Conservation (phyloP, 2,888 invertebrate species). For the Cosmorhoe ocellata region DNA sequence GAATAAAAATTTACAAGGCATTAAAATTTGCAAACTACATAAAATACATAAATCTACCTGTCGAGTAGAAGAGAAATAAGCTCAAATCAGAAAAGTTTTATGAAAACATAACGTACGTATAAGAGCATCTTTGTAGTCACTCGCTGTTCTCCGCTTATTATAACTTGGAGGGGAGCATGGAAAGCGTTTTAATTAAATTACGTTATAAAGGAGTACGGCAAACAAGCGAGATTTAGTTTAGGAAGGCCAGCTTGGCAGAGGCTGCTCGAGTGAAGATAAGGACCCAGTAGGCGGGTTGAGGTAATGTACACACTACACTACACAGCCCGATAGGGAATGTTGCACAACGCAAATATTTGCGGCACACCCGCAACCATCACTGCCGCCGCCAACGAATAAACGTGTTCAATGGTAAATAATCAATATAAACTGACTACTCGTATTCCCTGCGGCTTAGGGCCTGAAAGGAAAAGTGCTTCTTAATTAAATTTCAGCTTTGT, state of each 20-base stretch:
- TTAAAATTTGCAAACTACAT: no score
- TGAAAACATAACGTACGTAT: constrained; percentile 27
- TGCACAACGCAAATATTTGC: constrained; percentile 68
- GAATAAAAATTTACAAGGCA: no score
- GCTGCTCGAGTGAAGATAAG: constrained; percentile 65
- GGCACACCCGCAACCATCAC: constrained; percentile 36
- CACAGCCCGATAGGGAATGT: constrained; percentile 59
- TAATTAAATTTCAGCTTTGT: no score
- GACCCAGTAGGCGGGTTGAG: constrained; percentile 53
- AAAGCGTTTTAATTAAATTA: constrained; percentile 64
- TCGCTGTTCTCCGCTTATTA: constrained; percentile 25
- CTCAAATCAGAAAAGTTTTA: constrained; percentile 25
- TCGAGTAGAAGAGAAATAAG: constrained; percentile 15
- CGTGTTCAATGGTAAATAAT: constrained; percentile 38
- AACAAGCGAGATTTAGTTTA: constrained; percentile 59
- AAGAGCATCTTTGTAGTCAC: constrained; percentile 23
- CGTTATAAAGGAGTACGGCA: constrained; percentile 56
- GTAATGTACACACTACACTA: no score
- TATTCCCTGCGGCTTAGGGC: no score
- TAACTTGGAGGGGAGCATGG: constrained; percentile 31
- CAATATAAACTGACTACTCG: constrained; percentile 15
- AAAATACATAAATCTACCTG: no score
- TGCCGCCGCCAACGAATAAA: constrained; percentile 31
- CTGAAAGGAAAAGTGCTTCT: no score
- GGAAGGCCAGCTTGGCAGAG: constrained; percentile 50